A percentile compares a stretch with the other conserved stretches of the same genome.
Evolutionary conservation across 1,140 invertebrate genomes (phyloP).

Genomic region (Apocrypta bakeri): DNA sequence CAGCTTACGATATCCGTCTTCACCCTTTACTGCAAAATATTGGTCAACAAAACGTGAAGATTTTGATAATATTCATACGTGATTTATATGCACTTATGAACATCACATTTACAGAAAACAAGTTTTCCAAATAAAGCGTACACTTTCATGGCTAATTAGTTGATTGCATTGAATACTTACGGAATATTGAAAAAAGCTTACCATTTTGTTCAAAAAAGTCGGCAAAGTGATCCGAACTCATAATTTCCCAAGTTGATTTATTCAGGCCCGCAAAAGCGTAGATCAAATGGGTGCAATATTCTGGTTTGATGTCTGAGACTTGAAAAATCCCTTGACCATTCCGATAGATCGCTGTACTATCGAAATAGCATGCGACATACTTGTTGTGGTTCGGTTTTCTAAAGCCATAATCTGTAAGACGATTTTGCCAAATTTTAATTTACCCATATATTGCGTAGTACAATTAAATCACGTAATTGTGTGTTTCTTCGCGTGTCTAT

Average conservation of each 20-base stretch:
- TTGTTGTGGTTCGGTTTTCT: constrained; percentile 70
- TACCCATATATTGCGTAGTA: not conserved
- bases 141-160: too few relatives aligned
- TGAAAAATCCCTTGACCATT: constrained; percentile 78
- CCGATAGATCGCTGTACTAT: constrained; percentile 86
- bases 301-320: constrained; percentile 81
- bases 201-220: constrained; percentile 85
- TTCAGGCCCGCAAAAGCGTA: constrained; percentile 91
- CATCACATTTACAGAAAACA: too few relatives aligned
- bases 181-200: constrained; percentile 55
- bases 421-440: too few relatives aligned
- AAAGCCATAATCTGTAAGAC: not conserved
- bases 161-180: too few relatives aligned
- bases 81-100: too few relatives aligned
- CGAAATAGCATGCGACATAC: constrained; percentile 86
- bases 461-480: too few relatives aligned
- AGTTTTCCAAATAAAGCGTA: too few relatives aligned
- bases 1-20: constrained; percentile 81
- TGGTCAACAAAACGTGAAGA: not conserved
- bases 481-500: not conserved
- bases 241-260: constrained; percentile 78
- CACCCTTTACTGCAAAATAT: too few relatives aligned
- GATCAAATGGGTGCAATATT: constrained; percentile 90
- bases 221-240: constrained; percentile 81
- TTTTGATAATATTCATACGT: too few relatives aligned